Conservation (phyloP, 2,797 vertebrate genomes). For the Gambusia yucatana region DNA sequence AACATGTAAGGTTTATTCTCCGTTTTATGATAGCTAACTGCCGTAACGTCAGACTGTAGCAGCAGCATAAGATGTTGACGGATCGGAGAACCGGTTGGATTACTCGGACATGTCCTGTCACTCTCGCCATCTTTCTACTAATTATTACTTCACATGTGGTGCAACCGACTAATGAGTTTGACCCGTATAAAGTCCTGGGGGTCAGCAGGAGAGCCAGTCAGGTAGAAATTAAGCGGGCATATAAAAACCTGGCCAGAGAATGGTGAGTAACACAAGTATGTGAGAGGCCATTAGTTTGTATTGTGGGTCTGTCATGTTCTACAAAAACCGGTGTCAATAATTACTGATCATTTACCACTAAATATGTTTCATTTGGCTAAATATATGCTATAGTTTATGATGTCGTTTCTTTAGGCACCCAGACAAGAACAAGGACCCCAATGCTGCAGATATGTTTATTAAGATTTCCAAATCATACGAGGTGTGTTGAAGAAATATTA, state of each 20-base stretch:
- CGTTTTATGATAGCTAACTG: constrained; percentile 6
- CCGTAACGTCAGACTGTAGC: constrained; percentile 14
- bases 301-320: not conserved
- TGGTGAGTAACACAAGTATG: constrained; percentile 82
- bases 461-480: constrained; percentile 96
- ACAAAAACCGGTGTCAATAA: not conserved
- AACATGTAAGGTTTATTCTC: constrained; percentile 31
- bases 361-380: not conserved
- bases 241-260: constrained; percentile 90
- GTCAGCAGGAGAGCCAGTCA: constrained; percentile 86
- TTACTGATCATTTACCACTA: not conserved
- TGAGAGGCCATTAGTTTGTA: constrained; percentile 5
- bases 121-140: constrained; percentile 70
- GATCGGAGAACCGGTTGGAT: constrained; percentile 19
- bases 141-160: constrained; percentile 72
- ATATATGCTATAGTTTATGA: not conserved
- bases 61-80: constrained; percentile 40
- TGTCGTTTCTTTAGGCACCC: constrained; percentile 87
- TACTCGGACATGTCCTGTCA: constrained; percentile 17
- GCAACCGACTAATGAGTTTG: constrained; percentile 80
- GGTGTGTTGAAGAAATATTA: constrained; percentile 75
- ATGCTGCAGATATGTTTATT: constrained; percentile 95
- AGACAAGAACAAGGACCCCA: constrained; percentile 95
- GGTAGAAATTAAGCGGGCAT: constrained; percentile 89
- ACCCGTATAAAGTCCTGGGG: constrained; percentile 88